A percentile compares a stretch with the other conserved stretches of the same genome.
These are phyloP conservation scores for Megathymus violae DNA, from an alignment of 1,140 invertebrate species.

Conservation along the genomic window DNA sequence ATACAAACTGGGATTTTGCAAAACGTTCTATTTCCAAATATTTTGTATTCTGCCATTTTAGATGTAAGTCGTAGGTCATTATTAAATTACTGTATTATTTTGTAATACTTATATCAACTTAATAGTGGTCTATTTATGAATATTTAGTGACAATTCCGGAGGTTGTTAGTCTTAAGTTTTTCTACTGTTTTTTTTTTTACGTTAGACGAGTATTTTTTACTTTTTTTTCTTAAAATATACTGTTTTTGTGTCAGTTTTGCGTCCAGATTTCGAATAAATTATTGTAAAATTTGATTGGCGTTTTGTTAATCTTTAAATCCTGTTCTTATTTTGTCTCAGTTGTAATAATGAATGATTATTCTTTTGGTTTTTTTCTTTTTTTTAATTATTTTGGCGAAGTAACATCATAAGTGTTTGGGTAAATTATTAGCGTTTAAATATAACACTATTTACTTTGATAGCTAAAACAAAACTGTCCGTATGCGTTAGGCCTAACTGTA, in stretches of 20 bases:
- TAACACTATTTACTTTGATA: conserved; percentile 15
- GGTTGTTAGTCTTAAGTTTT: conserved; percentile 46
- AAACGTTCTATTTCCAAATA: background rate
- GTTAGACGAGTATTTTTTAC: conserved; percentile 36
- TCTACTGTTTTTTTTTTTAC: conserved; percentile 51
- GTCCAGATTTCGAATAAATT: conserved; percentile 51
- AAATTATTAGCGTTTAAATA: conserved; percentile 1
- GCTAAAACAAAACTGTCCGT: conserved; percentile 30
- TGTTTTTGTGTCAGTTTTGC: conserved; percentile 29
- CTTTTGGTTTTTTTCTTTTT: background rate
- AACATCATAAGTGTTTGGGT: background rate
- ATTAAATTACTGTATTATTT: conserved; percentile 16
- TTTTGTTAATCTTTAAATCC: conserved; percentile 33
- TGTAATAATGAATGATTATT: background rate
- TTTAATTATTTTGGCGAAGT: background rate
- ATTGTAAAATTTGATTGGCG: conserved; percentile 30
- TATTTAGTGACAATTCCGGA: conserved; percentile 32
- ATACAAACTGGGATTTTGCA: no score
- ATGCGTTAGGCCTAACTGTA: conserved; percentile 50
- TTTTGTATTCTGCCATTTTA: conserved; percentile 40
- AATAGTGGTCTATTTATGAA: conserved; percentile 30
- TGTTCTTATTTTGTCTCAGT: background rate
- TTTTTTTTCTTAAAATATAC: conserved; percentile 32
- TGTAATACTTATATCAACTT: conserved; percentile 4
- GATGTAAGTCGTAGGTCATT: conserved; percentile 12